Percentiles rank a stretch among this genome's conserved stretches.
Evolutionary conservation across 2,113 vertebrate species (phyloP).

Genomic region (Gadus macrocephalus): DNA sequence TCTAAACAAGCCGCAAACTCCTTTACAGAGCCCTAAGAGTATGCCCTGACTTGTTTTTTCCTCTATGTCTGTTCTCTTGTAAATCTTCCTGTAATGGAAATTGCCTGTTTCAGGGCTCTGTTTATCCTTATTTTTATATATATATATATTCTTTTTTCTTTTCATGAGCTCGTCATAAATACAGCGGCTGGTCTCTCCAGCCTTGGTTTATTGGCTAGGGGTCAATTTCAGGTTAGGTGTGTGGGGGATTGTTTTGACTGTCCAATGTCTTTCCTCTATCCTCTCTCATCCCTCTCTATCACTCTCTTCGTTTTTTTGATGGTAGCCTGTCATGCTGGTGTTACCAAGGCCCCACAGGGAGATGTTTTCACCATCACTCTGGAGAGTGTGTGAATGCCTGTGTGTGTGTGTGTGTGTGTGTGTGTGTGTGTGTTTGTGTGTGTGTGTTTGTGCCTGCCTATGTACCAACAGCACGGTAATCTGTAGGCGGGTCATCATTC

Average conservation of each 20-base stretch:
- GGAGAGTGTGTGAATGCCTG: conserved; percentile 7
- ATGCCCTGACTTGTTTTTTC: too few species aligned
- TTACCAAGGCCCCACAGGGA: conserved; percentile 41
- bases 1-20: too few species aligned
- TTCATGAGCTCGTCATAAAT: conserved; percentile 34
- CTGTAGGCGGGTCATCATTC: conserved; percentile 98
- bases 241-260: conserved; percentile 19
- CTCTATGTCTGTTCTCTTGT: too few species aligned
- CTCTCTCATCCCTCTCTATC: conserved; percentile 1
- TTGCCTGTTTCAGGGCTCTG: conserved; percentile 17
- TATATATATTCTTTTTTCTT: neutral
- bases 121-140: too few species aligned
- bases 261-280: conserved; percentile 21
- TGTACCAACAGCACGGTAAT: conserved; percentile 93
- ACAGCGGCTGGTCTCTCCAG: conserved; percentile 16
- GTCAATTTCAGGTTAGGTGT: conserved; percentile 29
- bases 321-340: conserved; percentile 26
- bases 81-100: conserved; percentile 10
- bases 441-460: conserved; percentile 30
- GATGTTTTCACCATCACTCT: conserved; percentile 47
- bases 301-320: conserved; percentile 30
- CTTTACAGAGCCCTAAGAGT: too few species aligned
- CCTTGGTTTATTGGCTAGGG: conserved; percentile 33
- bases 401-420: conserved; percentile 13
- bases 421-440: conserved; percentile 20